Evolutionary conservation across 2,888 invertebrate genomes (phyloP).

Genomic region (Tipula helvola): DNA sequence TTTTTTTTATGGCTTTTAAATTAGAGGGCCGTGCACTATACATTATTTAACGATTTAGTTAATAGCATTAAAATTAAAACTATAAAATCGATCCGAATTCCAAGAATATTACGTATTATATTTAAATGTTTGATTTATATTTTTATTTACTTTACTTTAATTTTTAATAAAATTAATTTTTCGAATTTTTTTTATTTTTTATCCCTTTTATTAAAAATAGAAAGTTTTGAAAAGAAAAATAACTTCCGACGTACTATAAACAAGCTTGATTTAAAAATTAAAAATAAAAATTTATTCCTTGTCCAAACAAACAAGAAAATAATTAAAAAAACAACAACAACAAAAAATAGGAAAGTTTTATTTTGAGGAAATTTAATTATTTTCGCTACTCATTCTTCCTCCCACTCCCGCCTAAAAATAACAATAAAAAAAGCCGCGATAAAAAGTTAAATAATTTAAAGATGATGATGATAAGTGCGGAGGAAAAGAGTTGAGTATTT

Average conservation of each 20-base stretch:
- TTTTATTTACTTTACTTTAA: neutral
- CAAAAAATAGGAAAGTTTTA: neutral
- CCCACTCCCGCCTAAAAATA: neutral
- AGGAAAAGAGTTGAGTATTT: neutral
- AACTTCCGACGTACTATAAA: neutral
- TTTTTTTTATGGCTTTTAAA: neutral
- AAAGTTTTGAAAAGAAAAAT: neutral
- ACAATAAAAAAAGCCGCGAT: neutral
- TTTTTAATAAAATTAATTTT: neutral
- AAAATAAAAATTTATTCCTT: neutral
- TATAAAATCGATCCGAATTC: neutral
- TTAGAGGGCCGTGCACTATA: neutral
- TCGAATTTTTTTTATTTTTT: neutral
- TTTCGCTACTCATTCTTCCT: neutral
- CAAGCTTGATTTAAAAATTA: neutral
- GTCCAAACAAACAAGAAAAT: neutral
- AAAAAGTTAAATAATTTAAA: neutral
- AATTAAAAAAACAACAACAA: neutral
- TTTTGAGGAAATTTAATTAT: neutral
- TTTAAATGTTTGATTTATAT: neutral
- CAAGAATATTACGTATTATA: neutral
- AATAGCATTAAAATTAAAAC: neutral
- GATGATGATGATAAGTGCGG: neutral
- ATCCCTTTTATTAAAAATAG: neutral
- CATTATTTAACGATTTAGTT: neutral